Conservation (phyloP, 2,797 vertebrate species). For the Phoeniculus purpureus region DNA sequence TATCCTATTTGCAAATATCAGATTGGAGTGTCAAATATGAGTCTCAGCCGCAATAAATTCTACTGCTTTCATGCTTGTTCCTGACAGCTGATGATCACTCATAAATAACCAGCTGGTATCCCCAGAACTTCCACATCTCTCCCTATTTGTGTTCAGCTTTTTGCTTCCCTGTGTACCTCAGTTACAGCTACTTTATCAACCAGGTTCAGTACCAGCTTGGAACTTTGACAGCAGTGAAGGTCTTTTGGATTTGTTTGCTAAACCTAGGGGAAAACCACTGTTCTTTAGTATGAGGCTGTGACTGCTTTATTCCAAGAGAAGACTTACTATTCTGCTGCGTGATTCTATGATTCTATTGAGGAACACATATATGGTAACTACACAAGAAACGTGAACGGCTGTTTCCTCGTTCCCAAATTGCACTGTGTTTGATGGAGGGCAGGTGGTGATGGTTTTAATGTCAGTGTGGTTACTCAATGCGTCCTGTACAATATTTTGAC, state of each 20-base stretch:
- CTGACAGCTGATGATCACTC: background rate
- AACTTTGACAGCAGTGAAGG: background rate
- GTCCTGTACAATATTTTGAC: background rate
- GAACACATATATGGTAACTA: background rate
- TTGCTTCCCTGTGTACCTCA: background rate
- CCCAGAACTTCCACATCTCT: background rate
- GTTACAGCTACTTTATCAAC: background rate
- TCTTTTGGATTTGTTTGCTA: background rate
- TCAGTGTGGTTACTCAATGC: background rate
- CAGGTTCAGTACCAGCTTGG: background rate
- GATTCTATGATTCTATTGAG: no score
- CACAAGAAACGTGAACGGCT: background rate
- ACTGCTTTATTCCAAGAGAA: background rate
- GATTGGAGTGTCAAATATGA: background rate
- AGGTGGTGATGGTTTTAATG: background rate
- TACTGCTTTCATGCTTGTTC: background rate
- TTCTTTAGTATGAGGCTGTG: background rate
- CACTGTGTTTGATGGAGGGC: background rate
- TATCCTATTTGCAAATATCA: background rate
- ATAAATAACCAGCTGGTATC: background rate
- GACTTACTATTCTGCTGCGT: background rate
- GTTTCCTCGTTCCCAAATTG: background rate
- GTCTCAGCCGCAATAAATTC: background rate
- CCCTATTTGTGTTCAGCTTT: background rate
- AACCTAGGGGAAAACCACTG: background rate